Base-by-base conservation (phyloP, 2,113 vertebrate genomes). In the Redunca redunca region DNA sequence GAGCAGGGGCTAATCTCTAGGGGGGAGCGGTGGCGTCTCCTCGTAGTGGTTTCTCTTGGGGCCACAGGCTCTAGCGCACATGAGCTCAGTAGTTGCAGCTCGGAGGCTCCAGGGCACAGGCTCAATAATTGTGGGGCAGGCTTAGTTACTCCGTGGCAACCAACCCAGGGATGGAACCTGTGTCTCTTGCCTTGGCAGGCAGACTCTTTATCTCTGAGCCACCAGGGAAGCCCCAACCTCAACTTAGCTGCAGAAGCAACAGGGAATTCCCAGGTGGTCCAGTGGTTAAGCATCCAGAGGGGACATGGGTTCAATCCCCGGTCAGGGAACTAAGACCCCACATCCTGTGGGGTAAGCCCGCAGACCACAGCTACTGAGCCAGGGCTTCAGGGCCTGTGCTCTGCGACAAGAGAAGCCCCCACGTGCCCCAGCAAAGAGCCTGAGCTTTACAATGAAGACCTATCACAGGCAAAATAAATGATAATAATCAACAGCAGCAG, bases 11-110 rank as follows among this genome's bases (percentile, higher is more conserved):
- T 43, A 43, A 13, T 26, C 40, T 77, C 71, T 4, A 26, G 40
- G 4, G 23, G 71, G 40, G 23, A 7, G 40, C 12, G 0, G 40
- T 43, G 40, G 11, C 40, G 3, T 77, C 40, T 43, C 71, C 36
- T 43, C 2, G 0, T 1, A 77, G 40, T 77, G 71, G 36, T 26
- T 77, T 77, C 71, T 43, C 23, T 8, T 2, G 40, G 40, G 3
- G 21, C 40, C 40, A 43, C 7, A 26, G 3, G 40, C 12, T 77
- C 1, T 43, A 26, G 40, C 0, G 0, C 71, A 2, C 12, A 28
- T 2, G 5, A 23, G 67, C 19, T 12, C 67, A 40, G 40, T 15
- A 43, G 40, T 4, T 14, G 40, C 0, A 0, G 40, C 40, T 77
- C 0, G 0, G 71, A 74, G 71, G 40, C 40, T 77, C 71, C 23